Evolutionary conservation across 1,140 invertebrate genomes (phyloP).

Genomic region (Mamestra configurata): DNA sequence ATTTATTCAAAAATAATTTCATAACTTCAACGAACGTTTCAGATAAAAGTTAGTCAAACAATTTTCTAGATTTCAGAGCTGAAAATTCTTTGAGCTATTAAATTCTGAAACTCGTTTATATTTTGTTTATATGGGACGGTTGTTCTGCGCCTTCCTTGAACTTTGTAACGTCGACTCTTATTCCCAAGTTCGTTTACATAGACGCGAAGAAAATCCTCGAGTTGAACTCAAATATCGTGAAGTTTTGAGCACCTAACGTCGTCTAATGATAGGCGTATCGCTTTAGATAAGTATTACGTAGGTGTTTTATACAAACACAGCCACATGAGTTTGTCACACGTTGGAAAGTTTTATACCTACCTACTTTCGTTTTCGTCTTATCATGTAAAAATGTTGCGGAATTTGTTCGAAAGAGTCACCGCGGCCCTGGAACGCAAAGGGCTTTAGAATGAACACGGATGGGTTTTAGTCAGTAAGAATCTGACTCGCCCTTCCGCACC

Average conservation of each 20-base stretch:
- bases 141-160: slow-evolving; percentile 19
- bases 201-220: slow-evolving; percentile 9
- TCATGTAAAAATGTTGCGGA: too few species aligned
- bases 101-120: slow-evolving; percentile 32
- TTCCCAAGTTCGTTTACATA: slow-evolving; percentile 22
- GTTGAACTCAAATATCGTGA: slow-evolving; percentile 21
- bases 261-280: neutral
- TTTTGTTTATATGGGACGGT: slow-evolving; percentile 18
- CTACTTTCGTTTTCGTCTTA: neutral
- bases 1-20: slow-evolving; percentile 23
- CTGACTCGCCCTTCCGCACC: too few species aligned
- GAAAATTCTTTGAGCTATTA: slow-evolving; percentile 32
- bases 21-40: slow-evolving; percentile 14
- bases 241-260: slow-evolving; percentile 14
- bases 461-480: too few species aligned
- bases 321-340: neutral
- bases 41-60: slow-evolving; percentile 13
- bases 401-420: too few species aligned
- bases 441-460: too few species aligned
- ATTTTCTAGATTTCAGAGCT: slow-evolving; percentile 34
- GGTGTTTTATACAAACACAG: neutral
- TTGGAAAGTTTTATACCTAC: neutral
- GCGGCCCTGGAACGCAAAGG: too few species aligned
- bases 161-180: slow-evolving; percentile 31
- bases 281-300: neutral